Evolutionary conservation across 2,113 vertebrate genomes (phyloP), one percentile per base, ranked within the genome.

Genomic region (Rhizomys pruinosus): DNA sequence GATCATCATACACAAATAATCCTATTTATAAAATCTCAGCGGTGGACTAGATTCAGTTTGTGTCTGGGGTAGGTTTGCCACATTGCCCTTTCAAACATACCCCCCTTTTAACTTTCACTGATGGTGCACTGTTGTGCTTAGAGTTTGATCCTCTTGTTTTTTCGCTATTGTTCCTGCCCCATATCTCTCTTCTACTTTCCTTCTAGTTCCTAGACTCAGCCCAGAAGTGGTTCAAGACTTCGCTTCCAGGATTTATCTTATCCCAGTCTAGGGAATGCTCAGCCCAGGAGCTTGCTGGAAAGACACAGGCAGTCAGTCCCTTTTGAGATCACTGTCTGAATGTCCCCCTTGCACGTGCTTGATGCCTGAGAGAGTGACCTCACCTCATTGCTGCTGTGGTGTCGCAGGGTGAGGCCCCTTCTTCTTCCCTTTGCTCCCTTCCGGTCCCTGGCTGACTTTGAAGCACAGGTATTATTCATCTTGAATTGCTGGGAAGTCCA

Each of bases 391-490:
- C 34, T 74, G 71, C 34, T 42, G 61, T 55, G 34, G 63, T n/a
- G 27, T 64, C 27, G 3, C 10, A 8, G 10, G n/a, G 57, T 55
- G 55, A 91, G 29, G 37, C 39, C 78, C 16, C 32, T 27, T 68
- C 61, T 59, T 17, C 79, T 37, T 7, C 7, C 10, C 32, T 7
- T 39, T 86, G 3, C 42, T 61, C 23, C 13, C 32, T 91, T 76
- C 42, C 12, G 6, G 37, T 89, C 71, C n/a, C 61, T 76, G 52
- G 78, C 71, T 92, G 82, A 61, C 95, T 95, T 90, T 96, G 76
- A 63, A 61, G 89, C 78, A 93, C 77, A 80, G 84, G 44, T 89
- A 11, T 29, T 94, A n/a, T 71, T 95, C 72, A n/a, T n/a, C n/a
- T n/a, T 85, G 0, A 89, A 76, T 95, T 19, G 4, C 84, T 13